A percentile compares a stretch with the other conserved stretches of the same genome.
phyloP scores from a whole-genome alignment of 2,113 vertebrate genomes.

The Passer montanus region DNA sequence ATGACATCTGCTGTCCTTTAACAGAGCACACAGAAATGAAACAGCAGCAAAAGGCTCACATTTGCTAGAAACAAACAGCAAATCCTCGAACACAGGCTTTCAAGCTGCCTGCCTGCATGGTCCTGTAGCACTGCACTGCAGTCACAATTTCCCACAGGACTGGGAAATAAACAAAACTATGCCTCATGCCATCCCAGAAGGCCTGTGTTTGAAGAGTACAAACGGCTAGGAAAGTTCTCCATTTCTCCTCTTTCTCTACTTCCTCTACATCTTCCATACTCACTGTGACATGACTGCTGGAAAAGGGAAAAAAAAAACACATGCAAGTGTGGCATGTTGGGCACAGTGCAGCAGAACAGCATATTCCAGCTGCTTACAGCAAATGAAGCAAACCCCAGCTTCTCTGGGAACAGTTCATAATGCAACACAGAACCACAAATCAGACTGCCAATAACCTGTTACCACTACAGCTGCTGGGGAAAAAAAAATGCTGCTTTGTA shows the following conservation, averaged over 20 bases:
- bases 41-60: background rate
- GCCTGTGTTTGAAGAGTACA: background rate
- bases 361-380: background rate
- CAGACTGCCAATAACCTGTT: background rate
- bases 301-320: background rate
- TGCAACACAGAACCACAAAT: background rate
- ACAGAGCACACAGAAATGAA: constrained; percentile 1
- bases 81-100: background rate
- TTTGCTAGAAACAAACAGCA: constrained; percentile 21
- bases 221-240: background rate
- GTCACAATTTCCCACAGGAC: no score
- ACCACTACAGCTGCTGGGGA: background rate
- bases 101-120: background rate
- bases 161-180: background rate
- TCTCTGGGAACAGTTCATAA: background rate
- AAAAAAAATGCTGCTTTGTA: background rate
- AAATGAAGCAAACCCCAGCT: background rate
- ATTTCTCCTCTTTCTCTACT: background rate
- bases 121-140: background rate
- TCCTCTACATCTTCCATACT: background rate
- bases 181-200: background rate
- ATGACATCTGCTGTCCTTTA: constrained; percentile 45
- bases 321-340: background rate
- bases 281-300: background rate
- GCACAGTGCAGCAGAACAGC: background rate